Base-by-base conservation (phyloP, 2,113 vertebrate species). In the Ammospiza caudacuta region DNA sequence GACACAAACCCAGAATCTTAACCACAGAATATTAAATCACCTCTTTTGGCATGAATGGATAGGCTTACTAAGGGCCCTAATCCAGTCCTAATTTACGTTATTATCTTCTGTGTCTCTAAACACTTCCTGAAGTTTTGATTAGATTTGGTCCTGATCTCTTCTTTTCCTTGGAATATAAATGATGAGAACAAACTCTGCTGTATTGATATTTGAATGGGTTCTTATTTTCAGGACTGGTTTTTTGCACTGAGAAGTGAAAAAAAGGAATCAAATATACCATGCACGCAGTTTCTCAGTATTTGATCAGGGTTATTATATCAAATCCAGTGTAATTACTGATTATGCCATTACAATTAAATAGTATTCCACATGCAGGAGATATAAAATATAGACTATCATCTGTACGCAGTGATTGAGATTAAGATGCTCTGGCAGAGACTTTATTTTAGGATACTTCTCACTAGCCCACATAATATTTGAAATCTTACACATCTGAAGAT, bases 1-100 rank as follows among this genome's bases (percentile, higher is more conserved):
- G 81, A 66, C 52, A 59, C 88, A 86, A 95, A 87, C n/a, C 83
- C 91, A 84, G 81, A 84, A 74, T 92, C 88, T 86, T 75, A 96
- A 87, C 94, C 94, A 76, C 92, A 83, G 79, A 90, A 88, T 95
- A 90, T 95, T 94, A 88, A 93, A 95, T 95, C 93, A 96, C 89
- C 90, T 82, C 94, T 90, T 96, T 92, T 92, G 92, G 83, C 89
- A 94, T 51, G 81, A 79, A 73, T 54, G 93, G 95, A 92, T 96
- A 94, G 94, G 83, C 77, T 97, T 95, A 80, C 68, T 92, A 78
- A 94, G 88, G 72, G 90, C 86, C 64, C 81, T 93, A 95, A 95
- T 96, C 83, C 90, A 83, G 33, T 88, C 93, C 88, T 91, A 82
- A 93, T 96, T 97, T 96, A 64, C 41, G 23, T 95, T 6, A 68